phyloP scores from a whole-genome alignment of 2,888 invertebrate species.

The Syrphus vitripennis region DNA sequence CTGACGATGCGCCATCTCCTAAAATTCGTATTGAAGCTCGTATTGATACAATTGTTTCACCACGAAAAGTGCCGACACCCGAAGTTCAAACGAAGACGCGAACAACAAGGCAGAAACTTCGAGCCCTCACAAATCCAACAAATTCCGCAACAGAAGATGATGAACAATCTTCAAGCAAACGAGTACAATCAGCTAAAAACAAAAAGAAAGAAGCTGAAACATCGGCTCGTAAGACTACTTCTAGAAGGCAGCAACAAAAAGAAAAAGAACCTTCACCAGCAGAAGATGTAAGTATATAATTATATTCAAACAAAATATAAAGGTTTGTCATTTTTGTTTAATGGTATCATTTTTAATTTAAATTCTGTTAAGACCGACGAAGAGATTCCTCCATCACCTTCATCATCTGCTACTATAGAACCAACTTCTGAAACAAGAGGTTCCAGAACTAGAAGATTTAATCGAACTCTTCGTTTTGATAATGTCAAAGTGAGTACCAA shows the following conservation, averaged over 20 bases:
- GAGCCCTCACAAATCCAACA: conserved; percentile 2
- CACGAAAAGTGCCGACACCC: conserved; percentile 34
- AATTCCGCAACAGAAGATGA: neutral
- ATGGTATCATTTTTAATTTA: too few relatives aligned
- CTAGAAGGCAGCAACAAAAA: neutral
- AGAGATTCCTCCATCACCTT: conserved; percentile 77
- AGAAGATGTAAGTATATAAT: conserved; percentile 27
- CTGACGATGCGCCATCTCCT: conserved; percentile 64
- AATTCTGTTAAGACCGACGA: conserved; percentile 75
- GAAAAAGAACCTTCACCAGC: neutral
- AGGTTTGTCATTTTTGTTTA: neutral
- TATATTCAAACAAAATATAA: neutral
- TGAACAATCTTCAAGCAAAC: neutral
- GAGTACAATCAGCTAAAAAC: conserved; percentile 13
- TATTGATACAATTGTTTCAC: conserved; percentile 73
- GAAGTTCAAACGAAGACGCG: conserved; percentile 14
- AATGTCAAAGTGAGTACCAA: conserved; percentile 74
- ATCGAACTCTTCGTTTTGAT: conserved; percentile 57
- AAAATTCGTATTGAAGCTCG: conserved; percentile 75
- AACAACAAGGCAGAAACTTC: conserved; percentile 30
- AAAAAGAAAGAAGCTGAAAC: conserved; percentile 1
- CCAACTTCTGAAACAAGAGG: neutral
- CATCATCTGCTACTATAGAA: conserved; percentile 36
- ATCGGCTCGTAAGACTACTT: conserved; percentile 15
- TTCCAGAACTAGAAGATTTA: conserved; percentile 19